phyloP scores from a whole-genome alignment of 2,113 vertebrate genomes.

The Monopterus albus region DNA sequence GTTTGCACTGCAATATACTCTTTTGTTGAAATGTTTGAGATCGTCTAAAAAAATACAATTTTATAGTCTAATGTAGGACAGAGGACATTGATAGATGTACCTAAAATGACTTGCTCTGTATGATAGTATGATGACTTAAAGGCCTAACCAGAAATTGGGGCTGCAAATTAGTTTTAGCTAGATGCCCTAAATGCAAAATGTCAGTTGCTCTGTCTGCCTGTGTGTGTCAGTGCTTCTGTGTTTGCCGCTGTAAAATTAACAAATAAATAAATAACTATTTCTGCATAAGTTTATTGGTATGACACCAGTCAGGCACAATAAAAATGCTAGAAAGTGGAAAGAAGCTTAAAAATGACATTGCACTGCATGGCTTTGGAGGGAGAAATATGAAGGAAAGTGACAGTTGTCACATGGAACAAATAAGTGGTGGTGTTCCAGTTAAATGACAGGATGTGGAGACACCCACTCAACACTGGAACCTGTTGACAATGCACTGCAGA shows the following conservation, averaged over 20 bases:
- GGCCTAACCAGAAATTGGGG: no score
- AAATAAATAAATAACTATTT: no score
- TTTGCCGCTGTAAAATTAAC: no score
- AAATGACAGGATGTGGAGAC: slow-evolving; percentile 64
- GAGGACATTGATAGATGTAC: no score
- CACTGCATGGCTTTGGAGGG: background rate
- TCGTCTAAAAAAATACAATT: background rate
- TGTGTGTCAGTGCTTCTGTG: no score
- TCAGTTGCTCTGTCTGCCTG: no score
- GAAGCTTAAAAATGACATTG: no score
- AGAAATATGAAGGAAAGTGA: slow-evolving; percentile 29
- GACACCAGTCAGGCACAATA: background rate
- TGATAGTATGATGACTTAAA: no score
- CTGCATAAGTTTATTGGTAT: background rate
- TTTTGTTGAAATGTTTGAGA: no score
- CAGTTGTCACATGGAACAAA: slow-evolving; percentile 43
- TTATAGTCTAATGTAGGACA: background rate
- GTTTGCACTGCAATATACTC: no score
- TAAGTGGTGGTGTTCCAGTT: slow-evolving; percentile 43
- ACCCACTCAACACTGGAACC: slow-evolving; percentile 57
- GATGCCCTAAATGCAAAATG: no score
- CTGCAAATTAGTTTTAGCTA: no score
- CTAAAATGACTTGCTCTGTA: background rate
- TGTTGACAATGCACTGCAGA: slow-evolving; percentile 52
- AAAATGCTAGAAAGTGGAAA: slow-evolving; percentile 28